Base-by-base conservation (phyloP, 37 sponge, comb jelly and placozoan species). In the Chondrilla cf. caribensis region DNA sequence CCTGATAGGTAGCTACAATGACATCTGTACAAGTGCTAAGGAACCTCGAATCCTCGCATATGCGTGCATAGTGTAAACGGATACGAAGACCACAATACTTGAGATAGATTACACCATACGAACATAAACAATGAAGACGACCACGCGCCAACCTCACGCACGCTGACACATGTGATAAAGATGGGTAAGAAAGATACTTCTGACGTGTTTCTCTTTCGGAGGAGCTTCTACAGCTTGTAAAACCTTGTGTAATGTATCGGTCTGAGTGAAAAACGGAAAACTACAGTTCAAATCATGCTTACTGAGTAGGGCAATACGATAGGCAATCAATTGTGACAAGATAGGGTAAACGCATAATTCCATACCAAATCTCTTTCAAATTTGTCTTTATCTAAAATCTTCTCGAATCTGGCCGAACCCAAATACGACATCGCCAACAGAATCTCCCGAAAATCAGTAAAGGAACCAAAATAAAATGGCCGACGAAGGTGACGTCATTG, bases 151-250 rank as follows among this genome's bases (percentile, higher is more conserved):
- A n/a, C n/a, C n/a, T n/a, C n/a, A n/a, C n/a, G n/a, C n/a, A n/a
- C n/a, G n/a, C n/a, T n/a, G n/a, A n/a, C n/a, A n/a, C n/a, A n/a
- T n/a, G n/a, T n/a, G n/a, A n/a, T n/a, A n/a, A n/a, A n/a, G n/a
- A n/a, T n/a, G n/a, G n/a, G n/a, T n/a, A n/a, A 39, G 47, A 21
- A 65, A 65, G 54, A 41, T 85, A 91, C 93, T 92, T 83, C 96
- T 79, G 58, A 92, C 84, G 60, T 95, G 96, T 79, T 95, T 95
- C 76, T 90, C 93, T 68, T 95, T 95, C n/a, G 90, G 84, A 22
- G 90, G 79, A 21, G 85, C 79, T 75, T 95, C 96, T 18, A 44
- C 43, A 21, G 60, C 41, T 58, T 72, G 88, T 38, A 95, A 77
- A 11, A 86, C 93, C 66, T 95, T 95, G 26, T 82, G 68, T 19